Percentiles rank a stretch among this genome's conserved stretches.
Evolutionary conservation across 1,140 invertebrate genomes (phyloP).

Genomic region (Chelonus insularis): DNA sequence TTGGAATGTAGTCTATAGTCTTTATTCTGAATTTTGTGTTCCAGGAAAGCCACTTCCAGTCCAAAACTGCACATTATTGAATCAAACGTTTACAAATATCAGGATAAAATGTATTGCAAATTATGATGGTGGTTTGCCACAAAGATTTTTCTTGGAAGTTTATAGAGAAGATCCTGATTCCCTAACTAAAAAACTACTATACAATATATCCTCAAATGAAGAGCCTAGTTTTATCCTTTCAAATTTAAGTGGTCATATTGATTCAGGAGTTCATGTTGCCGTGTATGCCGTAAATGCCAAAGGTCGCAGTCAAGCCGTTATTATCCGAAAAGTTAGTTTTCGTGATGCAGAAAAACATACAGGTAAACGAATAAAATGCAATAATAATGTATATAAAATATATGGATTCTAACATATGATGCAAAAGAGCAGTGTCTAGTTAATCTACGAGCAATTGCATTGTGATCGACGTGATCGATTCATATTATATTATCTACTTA

Average conservation of each 20-base stretch:
- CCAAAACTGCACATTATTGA: conserved; percentile 74
- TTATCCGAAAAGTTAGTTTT: conserved; percentile 75
- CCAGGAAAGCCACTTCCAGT: conserved; percentile 75
- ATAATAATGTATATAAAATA: no score
- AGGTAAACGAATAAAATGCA: no score
- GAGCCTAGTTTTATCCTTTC: conserved; percentile 71
- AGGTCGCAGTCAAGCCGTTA: conserved; percentile 71
- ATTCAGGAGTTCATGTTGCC: conserved; percentile 72
- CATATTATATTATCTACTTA: no score
- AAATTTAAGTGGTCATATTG: conserved; percentile 69
- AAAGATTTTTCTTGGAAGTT: conserved; percentile 78
- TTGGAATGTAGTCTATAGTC: no score
- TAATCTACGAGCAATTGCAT: no score
- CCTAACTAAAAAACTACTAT: conserved; percentile 57
- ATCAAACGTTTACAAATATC: conserved; percentile 74
- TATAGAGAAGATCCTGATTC: conserved; percentile 64
- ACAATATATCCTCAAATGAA: conserved; percentile 68
- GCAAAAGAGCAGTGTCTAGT: no score
- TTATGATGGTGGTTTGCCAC: conserved; percentile 83
- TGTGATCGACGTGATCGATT: no score
- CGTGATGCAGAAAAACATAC: conserved; percentile 79
- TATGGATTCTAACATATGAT: no score
- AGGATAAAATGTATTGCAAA: conserved; percentile 75
- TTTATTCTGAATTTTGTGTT: conserved; percentile 34
- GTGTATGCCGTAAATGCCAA: conserved; percentile 80